Conservation (phyloP, 2,888 invertebrate species). For the Protonemura montana region DNA sequence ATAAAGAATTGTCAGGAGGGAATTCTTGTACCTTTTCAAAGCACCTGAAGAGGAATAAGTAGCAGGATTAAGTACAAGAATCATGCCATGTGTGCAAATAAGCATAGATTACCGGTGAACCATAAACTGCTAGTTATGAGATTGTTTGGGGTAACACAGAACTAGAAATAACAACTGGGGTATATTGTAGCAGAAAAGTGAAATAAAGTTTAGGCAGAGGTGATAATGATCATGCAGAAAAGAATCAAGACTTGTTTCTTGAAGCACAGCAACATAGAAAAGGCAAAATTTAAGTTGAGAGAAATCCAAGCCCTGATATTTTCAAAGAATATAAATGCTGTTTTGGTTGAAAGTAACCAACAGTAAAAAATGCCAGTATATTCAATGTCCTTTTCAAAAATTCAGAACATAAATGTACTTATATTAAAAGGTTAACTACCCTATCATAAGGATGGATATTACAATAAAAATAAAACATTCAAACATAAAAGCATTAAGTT, state of each 20-base stretch:
- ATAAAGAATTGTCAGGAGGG: slow-evolving; percentile 68
- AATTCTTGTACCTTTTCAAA: slow-evolving; percentile 66
- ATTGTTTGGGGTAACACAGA: neutral
- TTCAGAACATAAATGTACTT: too few relatives aligned
- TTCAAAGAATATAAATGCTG: too few relatives aligned
- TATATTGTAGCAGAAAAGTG: neutral
- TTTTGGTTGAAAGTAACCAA: too few relatives aligned
- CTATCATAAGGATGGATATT: too few relatives aligned
- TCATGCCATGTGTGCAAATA: neutral
- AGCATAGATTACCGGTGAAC: neutral
- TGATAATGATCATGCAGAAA: neutral
- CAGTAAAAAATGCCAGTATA: too few relatives aligned
- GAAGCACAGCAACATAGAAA: neutral
- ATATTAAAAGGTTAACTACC: too few relatives aligned
- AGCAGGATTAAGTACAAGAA: too few relatives aligned
- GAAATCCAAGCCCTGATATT: neutral
- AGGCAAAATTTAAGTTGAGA: neutral
- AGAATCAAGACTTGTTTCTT: neutral
- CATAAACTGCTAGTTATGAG: neutral
- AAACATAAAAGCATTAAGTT: neutral
- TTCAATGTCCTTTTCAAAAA: too few relatives aligned
- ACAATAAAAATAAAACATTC: neutral
- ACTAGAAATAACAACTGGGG: neutral
- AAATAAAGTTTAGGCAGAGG: neutral
- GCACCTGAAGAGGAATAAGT: slow-evolving; percentile 66